These are phyloP conservation scores for Stichopus chloronotus DNA, from an alignment of 35 echinoderm and acorn worm species.

Conservation along the genomic window DNA sequence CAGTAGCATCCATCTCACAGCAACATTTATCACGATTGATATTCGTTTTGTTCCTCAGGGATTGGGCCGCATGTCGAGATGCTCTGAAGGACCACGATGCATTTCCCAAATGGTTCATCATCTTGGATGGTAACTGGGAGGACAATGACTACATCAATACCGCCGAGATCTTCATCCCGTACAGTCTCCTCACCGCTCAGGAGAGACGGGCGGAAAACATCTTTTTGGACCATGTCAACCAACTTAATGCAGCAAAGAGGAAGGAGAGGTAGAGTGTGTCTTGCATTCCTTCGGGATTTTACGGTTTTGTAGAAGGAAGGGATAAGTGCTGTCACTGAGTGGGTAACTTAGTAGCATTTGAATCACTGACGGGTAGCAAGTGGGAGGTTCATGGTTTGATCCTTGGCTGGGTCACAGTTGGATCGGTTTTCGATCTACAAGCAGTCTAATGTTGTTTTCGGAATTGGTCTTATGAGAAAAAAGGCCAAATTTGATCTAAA, in stretches of 20 bases:
- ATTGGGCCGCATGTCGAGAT: constrained; percentile 69
- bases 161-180: constrained; percentile 67
- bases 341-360: not conserved
- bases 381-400: too few species aligned
- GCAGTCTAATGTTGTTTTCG: too few species aligned
- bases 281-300: not conserved
- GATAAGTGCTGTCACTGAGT: not conserved
- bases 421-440: too few species aligned
- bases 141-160: constrained; percentile 77
- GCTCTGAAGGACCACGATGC: constrained; percentile 42
- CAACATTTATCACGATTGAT: too few species aligned
- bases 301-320: not conserved
- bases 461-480: too few species aligned
- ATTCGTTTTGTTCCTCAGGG: constrained; percentile 40
- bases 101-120: constrained; percentile 84
- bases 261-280: constrained; percentile 77
- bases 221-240: constrained; percentile 78
- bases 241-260: constrained; percentile 76
- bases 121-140: constrained; percentile 69
- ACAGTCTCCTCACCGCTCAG: constrained; percentile 69
- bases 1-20: too few species aligned
- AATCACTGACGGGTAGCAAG: too few species aligned
- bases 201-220: constrained; percentile 66
- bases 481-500: too few species aligned
- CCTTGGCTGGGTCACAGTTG: too few species aligned